Conservation (phyloP, 2,888 invertebrate species). For the Argyra leucocephala region DNA sequence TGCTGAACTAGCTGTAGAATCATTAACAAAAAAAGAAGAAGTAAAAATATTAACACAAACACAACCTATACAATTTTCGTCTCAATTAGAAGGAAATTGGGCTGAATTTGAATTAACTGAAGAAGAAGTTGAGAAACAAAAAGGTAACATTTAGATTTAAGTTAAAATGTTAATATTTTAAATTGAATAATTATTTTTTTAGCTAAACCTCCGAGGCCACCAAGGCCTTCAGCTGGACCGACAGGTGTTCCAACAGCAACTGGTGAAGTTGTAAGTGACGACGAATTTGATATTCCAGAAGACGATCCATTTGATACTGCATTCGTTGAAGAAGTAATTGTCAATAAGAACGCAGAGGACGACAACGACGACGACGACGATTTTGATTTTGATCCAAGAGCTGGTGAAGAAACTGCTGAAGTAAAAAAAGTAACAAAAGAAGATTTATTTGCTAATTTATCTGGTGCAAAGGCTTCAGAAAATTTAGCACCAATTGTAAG, state of each 20-base stretch:
- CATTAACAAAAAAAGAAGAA: slow-evolving; percentile 52
- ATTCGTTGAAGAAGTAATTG: slow-evolving; percentile 67
- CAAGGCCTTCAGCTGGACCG: slow-evolving; percentile 39
- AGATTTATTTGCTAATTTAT: slow-evolving; percentile 31
- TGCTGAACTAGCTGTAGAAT: slow-evolving; percentile 67
- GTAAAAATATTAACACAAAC: slow-evolving; percentile 38
- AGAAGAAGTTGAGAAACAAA: slow-evolving; percentile 45
- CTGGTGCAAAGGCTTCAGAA: slow-evolving; percentile 36
- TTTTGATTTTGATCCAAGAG: slow-evolving; percentile 55
- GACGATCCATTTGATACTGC: slow-evolving; percentile 75
- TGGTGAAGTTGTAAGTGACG: slow-evolving; percentile 23
- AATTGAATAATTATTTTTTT: slow-evolving; percentile 25
- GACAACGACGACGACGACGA: slow-evolving; percentile 42
- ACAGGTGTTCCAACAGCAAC: slow-evolving; percentile 13
- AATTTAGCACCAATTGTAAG: slow-evolving; percentile 43
- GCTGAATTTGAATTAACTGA: slow-evolving; percentile 55
- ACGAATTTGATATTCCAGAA: slow-evolving; percentile 50
- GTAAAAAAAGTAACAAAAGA: slow-evolving; percentile 33
- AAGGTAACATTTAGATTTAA: slow-evolving; percentile 20
- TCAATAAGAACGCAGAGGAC: slow-evolving; percentile 37
- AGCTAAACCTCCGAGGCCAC: slow-evolving; percentile 40
- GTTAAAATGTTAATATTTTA: slow-evolving; percentile 35
- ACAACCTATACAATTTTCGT: slow-evolving; percentile 45
- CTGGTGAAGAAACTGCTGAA: slow-evolving; percentile 46
- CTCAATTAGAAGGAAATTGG: slow-evolving; percentile 49